These are phyloP conservation scores for Hormaphis cornu DNA, from an alignment of 1,140 invertebrate genomes.

Conservation along the genomic window DNA sequence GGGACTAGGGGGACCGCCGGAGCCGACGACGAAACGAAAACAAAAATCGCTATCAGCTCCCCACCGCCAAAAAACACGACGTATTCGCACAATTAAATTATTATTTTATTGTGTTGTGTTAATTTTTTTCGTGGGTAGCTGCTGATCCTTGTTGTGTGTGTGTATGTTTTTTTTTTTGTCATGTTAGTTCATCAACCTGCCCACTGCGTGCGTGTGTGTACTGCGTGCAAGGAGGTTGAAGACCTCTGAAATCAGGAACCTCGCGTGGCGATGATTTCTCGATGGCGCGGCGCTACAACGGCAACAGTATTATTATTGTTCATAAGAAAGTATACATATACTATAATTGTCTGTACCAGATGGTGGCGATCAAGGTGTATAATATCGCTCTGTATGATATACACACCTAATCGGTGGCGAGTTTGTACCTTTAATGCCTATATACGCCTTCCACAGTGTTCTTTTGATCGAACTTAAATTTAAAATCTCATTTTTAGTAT, in stretches of 20 bases:
- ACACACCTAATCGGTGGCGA: too few relatives aligned
- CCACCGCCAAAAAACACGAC: neutral
- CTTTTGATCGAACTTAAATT: too few relatives aligned
- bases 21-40: neutral
- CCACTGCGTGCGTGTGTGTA: neutral
- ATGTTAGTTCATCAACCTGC: constrained; percentile 22
- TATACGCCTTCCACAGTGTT: too few relatives aligned
- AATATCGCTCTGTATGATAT: too few relatives aligned
- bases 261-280: neutral
- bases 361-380: too few relatives aligned
- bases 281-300: neutral
- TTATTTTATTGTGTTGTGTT: neutral
- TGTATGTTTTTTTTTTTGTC: neutral
- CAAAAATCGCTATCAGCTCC: constrained; percentile 26
- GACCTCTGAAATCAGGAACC: neutral
- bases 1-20: too few relatives aligned
- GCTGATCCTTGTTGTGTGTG: too few relatives aligned
- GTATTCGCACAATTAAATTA: neutral
- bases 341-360: too few relatives aligned
- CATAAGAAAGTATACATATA: too few relatives aligned
- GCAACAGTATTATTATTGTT: too few relatives aligned
- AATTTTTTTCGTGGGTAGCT: neutral
- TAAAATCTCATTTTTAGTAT: too few relatives aligned
- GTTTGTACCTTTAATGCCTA: too few relatives aligned
- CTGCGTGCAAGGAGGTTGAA: constrained; percentile 31